Percentiles rank a stretch among this genome's conserved stretches.
Evolutionary conservation across 2,888 invertebrate genomes (phyloP).

Genomic region (Daptonema setosum): DNA sequence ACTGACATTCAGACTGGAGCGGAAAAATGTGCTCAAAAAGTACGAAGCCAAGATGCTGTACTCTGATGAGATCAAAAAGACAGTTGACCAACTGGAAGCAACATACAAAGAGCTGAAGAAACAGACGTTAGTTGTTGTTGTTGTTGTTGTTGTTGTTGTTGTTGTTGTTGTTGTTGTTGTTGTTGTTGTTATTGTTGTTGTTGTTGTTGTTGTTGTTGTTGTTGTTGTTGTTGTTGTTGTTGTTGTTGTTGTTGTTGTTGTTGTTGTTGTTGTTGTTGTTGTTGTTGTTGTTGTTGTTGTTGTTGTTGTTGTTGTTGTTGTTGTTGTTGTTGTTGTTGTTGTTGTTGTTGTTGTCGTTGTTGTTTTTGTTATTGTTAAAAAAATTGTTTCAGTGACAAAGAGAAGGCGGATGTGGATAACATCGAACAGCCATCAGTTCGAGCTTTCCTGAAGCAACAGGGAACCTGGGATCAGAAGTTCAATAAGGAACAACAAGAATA

Average conservation of each 20-base stretch:
- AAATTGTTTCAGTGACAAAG: conserved; percentile 30
- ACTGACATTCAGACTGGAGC: conserved; percentile 26
- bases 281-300: no score
- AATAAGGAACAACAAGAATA: conserved; percentile 32
- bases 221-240: no score
- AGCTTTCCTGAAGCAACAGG: conserved; percentile 28
- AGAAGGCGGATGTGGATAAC: conserved; percentile 30
- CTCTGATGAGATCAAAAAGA: conserved; percentile 24
- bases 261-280: no score
- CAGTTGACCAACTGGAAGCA: conserved; percentile 25
- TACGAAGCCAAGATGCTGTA: conserved; percentile 26
- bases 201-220: no score
- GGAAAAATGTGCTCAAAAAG: conserved; percentile 27
- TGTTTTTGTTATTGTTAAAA: no score
- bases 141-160: no score
- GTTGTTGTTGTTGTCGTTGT: no score
- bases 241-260: no score
- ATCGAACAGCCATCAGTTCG: conserved; percentile 28
- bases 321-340: no score
- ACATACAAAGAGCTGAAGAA: conserved; percentile 26
- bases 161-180: no score
- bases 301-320: no score
- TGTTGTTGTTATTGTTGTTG: no score
- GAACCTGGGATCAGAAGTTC: conserved; percentile 26
- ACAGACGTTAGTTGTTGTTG: conserved; percentile 24